Percentiles rank a stretch among this genome's conserved stretches.
These are phyloP conservation scores for Neoarius graeffei DNA, from an alignment of 2,113 vertebrate species.

Conservation along the genomic window DNA sequence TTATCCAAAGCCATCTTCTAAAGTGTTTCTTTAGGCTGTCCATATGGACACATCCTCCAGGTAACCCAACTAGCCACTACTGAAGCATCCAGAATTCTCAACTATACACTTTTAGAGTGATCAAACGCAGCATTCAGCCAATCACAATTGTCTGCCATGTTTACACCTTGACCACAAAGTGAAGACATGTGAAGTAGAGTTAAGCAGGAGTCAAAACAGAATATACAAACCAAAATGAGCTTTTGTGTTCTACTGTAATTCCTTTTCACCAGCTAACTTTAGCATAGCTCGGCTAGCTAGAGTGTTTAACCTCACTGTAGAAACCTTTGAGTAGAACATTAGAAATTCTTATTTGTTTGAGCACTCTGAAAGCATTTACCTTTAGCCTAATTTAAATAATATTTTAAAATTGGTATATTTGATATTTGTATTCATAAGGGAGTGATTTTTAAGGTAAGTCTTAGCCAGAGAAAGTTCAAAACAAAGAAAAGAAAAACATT, in stretches of 20 bases:
- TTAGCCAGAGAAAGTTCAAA: background rate
- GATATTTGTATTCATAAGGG: background rate
- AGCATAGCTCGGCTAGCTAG: too few relatives aligned
- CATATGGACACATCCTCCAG: too few relatives aligned
- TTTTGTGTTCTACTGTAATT: background rate
- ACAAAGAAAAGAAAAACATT: too few relatives aligned
- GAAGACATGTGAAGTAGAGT: background rate
- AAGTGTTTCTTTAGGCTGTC: too few relatives aligned
- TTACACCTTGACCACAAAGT: background rate
- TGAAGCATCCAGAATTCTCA: conserved; percentile 4
- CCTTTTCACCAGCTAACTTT: background rate
- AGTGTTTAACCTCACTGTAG: background rate
- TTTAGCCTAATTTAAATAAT: background rate
- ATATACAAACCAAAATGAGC: background rate
- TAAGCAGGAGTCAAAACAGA: background rate
- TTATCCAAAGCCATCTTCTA: too few relatives aligned
- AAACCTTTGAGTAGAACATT: background rate
- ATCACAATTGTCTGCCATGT: background rate
- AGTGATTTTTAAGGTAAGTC: background rate
- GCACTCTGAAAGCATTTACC: background rate
- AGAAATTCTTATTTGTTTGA: background rate
- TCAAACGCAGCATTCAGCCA: background rate
- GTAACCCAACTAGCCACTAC: background rate
- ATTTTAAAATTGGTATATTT: background rate
- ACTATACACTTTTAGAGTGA: too few relatives aligned